phyloP scores from a whole-genome alignment of 1,140 invertebrate species.

The Theocolax elegans region DNA sequence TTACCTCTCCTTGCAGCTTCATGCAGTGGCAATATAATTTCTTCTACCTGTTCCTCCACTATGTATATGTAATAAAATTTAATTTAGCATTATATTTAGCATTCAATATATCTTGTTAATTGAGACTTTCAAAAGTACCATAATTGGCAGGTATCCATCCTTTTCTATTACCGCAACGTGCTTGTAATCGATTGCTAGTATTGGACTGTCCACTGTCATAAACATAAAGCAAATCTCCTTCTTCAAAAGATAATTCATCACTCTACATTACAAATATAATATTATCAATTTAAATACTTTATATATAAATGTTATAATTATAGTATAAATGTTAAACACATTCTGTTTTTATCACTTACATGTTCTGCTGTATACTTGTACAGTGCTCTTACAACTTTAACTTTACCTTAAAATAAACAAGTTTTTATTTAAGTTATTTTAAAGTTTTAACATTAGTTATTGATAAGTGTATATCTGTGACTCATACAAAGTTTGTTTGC shows the following conservation, averaged over 20 bases:
- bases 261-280: conserved; percentile 48
- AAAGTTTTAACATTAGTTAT: background rate
- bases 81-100: conserved; percentile 13
- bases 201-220: conserved; percentile 65
- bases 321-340: background rate
- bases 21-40: conserved; percentile 75
- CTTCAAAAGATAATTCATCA: conserved; percentile 71
- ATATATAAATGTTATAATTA: background rate
- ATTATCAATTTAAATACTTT: background rate
- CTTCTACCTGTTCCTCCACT: conserved; percentile 75
- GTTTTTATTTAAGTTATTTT: conserved; percentile 10
- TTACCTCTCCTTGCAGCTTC: conserved; percentile 80
- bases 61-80: conserved; percentile 35
- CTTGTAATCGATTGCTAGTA: conserved; percentile 74
- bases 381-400: conserved; percentile 73
- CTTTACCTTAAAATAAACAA: conserved; percentile 67
- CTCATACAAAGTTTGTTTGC: background rate
- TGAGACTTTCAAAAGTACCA: conserved; percentile 70
- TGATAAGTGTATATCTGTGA: background rate
- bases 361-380: conserved; percentile 73
- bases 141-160: conserved; percentile 78
- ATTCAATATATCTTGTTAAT: background rate
- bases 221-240: conserved; percentile 78
- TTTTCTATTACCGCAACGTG: conserved; percentile 70
- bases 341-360: conserved; percentile 61